phyloP scores from a whole-genome alignment of 2,113 vertebrate species.

The Nannobrachium achirus region DNA sequence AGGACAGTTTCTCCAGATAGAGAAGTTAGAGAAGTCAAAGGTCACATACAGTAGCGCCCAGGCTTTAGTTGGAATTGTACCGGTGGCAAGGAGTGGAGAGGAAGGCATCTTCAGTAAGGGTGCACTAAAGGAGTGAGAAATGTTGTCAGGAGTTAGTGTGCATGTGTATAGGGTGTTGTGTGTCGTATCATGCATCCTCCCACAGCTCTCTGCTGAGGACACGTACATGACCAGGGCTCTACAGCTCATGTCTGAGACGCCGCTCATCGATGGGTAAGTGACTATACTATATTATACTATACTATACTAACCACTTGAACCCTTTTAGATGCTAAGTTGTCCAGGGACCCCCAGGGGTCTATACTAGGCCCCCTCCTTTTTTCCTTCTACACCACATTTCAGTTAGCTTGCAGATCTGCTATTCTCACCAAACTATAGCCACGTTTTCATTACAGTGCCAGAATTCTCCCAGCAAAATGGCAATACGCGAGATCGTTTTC shows the following conservation, averaged over 20 bases:
- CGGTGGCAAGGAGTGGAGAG: not conserved
- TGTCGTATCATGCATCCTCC: constrained; percentile 43
- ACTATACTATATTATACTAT: no score
- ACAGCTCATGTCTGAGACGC: constrained; percentile 78
- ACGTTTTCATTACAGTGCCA: no score
- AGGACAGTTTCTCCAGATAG: not conserved
- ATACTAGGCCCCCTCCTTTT: no score
- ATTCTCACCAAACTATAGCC: no score
- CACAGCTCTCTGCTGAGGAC: constrained; percentile 54
- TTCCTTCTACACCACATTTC: no score
- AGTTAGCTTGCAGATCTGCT: no score
- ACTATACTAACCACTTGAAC: not conserved
- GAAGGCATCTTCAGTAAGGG: not conserved
- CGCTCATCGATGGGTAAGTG: constrained; percentile 88
- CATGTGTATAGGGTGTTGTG: constrained; percentile 39
- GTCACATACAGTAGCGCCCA: not conserved
- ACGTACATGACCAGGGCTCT: constrained; percentile 54
- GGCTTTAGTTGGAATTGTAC: not conserved
- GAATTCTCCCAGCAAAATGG: no score
- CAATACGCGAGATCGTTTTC: no score
- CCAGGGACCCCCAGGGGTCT: no score
- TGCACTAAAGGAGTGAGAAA: constrained; percentile 15
- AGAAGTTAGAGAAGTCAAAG: not conserved
- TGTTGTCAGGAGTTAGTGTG: constrained; percentile 14
- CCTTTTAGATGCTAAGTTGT: no score